Evolutionary conservation across 2,113 vertebrate genomes (phyloP), one percentile per base, ranked within the genome.

Genomic region (Charadrius vociferus): DNA sequence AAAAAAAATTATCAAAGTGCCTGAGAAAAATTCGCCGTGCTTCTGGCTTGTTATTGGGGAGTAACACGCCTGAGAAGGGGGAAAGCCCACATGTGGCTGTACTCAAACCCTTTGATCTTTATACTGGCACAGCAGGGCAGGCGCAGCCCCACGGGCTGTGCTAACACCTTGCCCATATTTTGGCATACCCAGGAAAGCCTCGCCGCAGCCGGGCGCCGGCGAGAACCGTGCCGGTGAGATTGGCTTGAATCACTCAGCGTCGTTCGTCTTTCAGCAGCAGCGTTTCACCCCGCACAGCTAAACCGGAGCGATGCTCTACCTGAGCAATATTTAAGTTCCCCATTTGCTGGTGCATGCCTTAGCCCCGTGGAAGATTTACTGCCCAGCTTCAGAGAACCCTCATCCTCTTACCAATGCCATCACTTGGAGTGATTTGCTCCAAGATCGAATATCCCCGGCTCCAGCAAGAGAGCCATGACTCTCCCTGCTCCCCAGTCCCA

Each of bases 1-100:
- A 91, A 15, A 36, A n/a, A 18, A 26, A 17, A 34, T n/a, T 41
- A 62, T 94, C 90, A 93, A 96, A 96, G 77, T 12, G 24, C 26
- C 52, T 8, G 14, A 55, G 45, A 77, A 43, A 36, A 39, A 73
- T 9, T 68, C 8, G 17, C 52, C 0, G 0, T 32, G 77, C 34
- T 86, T 79, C 56, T 91, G 92, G 37, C 27, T 84, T 81, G 16
- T 83, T 73, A n/a, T 13, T 58, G 1, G 1, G 41, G n/a, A 86
- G 7, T 7, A 74, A 59, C 49, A 5, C 0, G 70, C 39, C 67
- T 66, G 81, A 49, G 36, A 90, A 77, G 36, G 74, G 62, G 73
- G 53, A 36, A 55, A 93, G 30, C 13, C 39, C 88, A 90, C 37
- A 68, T 13, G 41, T 77, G 87, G 83, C 68, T 86, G 43, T 37